Base-by-base conservation (phyloP, 1,140 invertebrate species). In the Lasioglossum albipes region DNA sequence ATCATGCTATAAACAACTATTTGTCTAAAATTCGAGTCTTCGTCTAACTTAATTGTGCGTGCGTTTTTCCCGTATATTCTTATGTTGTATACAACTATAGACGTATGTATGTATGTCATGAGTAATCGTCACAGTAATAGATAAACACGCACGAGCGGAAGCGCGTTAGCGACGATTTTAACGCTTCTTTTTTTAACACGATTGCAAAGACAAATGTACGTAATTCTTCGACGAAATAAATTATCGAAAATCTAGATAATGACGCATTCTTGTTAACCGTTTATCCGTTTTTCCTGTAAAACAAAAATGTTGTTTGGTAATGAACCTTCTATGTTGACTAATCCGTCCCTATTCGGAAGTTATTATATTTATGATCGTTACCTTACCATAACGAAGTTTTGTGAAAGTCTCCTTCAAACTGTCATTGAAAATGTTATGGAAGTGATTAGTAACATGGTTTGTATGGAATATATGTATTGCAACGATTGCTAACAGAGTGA, bases 1-100 rank as follows among this genome's bases (percentile, higher is more conserved):
- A 61, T 78, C 65, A 70, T 83, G 76, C 79, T 79, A 67, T 62
- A 64, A 72, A 31, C 27, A 66, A 65, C 62, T 49, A 41, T 74
- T 70, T 78, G 59, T 78, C 73, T 75, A 52, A 71, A 71, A 79
- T 54, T 79, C 71, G 83, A 86, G 68, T 74, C 75, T 62, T 61
- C 79, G 54, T 72, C 82, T 75, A 85, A 73, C 85, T 83, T 83
- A 85, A 83, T 68, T 83, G 57, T 80, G 71, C 45, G 52, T 64
- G 62, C 75, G 75, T 82, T 79, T 81, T 77, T 76, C 27, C 52
- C 36, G 52, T 79, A 64, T 74, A 66, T 59, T 36, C 81, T 54
- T 81, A 69, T 82, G 68, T 80, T 75, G 70, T 85, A 81, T 86
- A 83, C 68, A 52, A 79, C 52, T n/a, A 73, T 86, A 81, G 73